Percentiles rank a stretch among this genome's conserved stretches.
Conservation (phyloP, 2,888 invertebrate species). For the Nephrocerus scutellatus region DNA sequence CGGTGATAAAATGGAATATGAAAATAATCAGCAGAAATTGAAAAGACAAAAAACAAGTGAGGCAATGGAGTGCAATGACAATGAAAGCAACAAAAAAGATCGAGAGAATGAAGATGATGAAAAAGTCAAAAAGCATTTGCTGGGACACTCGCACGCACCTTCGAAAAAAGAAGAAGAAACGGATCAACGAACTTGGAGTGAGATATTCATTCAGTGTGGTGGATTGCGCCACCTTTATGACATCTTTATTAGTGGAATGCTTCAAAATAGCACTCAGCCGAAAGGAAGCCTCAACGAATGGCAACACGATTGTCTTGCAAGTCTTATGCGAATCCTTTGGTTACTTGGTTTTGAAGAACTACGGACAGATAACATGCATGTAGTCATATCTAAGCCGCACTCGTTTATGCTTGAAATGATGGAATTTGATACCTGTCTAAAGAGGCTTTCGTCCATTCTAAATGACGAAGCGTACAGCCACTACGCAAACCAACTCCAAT, state of each 20-base stretch:
- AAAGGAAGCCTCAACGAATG: slow-evolving; percentile 58
- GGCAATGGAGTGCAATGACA: slow-evolving; percentile 35
- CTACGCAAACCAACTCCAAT: slow-evolving; percentile 50
- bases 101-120: slow-evolving; percentile 1
- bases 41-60: too few species aligned
- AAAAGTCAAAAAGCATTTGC: background rate
- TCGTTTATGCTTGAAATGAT: slow-evolving; percentile 67
- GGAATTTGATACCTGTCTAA: slow-evolving; percentile 75
- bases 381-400: slow-evolving; percentile 59
- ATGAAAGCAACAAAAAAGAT: slow-evolving; percentile 33
- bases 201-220: slow-evolving; percentile 77
- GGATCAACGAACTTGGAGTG: slow-evolving; percentile 57
- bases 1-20: too few species aligned
- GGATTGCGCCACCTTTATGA: slow-evolving; percentile 83
- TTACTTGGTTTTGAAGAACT: slow-evolving; percentile 67
- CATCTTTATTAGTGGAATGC: slow-evolving; percentile 80
- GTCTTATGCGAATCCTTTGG: slow-evolving; percentile 76
- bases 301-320: slow-evolving; percentile 90
- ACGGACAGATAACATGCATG: slow-evolving; percentile 49
- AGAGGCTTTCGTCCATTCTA: slow-evolving; percentile 76
- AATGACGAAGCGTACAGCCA: slow-evolving; percentile 68
- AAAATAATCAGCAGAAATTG: too few species aligned
- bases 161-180: slow-evolving; percentile 2
- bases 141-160: too few species aligned
- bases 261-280: slow-evolving; percentile 72